These are phyloP conservation scores for Frankliniella fusca DNA, from an alignment of 2,888 invertebrate species.

Conservation along the genomic window DNA sequence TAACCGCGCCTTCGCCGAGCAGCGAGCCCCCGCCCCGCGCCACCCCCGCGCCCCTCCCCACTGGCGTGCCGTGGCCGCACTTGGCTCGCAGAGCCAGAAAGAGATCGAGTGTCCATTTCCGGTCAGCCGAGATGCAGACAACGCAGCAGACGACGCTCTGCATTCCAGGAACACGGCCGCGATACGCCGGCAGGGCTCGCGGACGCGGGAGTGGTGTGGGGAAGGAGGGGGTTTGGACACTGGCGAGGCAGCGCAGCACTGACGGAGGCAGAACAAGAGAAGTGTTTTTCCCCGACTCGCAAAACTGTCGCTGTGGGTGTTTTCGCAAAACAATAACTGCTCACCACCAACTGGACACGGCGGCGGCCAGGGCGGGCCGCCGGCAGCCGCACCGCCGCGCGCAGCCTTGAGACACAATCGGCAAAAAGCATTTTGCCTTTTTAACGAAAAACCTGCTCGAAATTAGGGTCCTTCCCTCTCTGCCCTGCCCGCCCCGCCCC, in stretches of 20 bases:
- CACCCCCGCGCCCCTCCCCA: background rate
- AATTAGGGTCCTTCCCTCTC: background rate
- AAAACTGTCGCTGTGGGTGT: too few species aligned
- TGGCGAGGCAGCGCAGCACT: background rate
- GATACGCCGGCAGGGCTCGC: background rate
- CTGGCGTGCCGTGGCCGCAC: background rate
- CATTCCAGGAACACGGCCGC: background rate
- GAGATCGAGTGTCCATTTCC: slow-evolving; percentile 3
- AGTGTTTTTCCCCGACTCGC: too few species aligned
- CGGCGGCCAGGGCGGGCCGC: too few species aligned
- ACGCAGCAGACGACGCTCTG: background rate
- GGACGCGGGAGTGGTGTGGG: background rate
- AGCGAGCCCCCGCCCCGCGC: background rate
- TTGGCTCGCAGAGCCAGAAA: background rate
- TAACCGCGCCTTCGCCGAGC: background rate
- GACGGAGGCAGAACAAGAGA: too few species aligned
- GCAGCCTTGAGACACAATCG: background rate
- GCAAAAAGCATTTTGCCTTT: background rate
- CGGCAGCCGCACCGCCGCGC: too few species aligned
- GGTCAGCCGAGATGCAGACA: background rate
- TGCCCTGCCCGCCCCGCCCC: background rate
- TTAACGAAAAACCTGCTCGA: slow-evolving; percentile 24
- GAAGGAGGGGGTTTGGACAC: background rate
- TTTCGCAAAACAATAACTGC: too few species aligned
- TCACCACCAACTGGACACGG: too few species aligned